Conservation (phyloP, 1,140 invertebrate species). For the Zeugodacus cucurbitae region DNA sequence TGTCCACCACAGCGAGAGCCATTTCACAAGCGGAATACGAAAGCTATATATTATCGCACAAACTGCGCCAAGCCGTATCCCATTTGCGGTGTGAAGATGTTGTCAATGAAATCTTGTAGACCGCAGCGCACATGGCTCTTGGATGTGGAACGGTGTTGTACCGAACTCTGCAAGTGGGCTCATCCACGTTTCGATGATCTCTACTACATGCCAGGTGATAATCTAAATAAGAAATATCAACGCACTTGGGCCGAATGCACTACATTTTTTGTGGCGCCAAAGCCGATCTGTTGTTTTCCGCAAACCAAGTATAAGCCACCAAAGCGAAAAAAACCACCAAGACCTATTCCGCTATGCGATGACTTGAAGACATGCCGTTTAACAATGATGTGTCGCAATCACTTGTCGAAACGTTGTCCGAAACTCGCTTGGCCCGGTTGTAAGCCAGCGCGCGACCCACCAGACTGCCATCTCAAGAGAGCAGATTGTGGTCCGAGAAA, state of each 20-base stretch:
- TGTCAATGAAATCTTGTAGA: neutral
- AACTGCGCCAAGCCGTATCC: neutral
- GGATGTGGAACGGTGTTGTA: neutral
- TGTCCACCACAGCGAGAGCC: neutral
- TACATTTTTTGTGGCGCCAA: neutral
- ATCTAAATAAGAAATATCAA: neutral
- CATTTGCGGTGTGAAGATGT: neutral
- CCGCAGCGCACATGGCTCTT: neutral
- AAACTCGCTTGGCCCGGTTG: neutral
- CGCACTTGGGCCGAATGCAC: neutral
- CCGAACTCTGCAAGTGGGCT: neutral
- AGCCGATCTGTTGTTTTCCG: neutral
- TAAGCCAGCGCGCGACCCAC: neutral
- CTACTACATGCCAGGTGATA: slow-evolving; percentile 1
- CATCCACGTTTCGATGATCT: slow-evolving; percentile 21
- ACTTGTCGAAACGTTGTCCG: neutral
- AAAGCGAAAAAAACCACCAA: neutral
- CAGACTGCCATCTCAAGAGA: neutral
- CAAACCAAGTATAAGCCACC: neutral
- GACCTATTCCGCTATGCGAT: neutral
- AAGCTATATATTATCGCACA: neutral
- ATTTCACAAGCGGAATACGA: neutral
- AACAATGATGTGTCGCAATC: neutral
- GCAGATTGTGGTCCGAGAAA: neutral
- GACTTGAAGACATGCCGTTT: neutral